Percentiles rank a stretch among this genome's conserved stretches.
phyloP scores from a whole-genome alignment of 2,888 invertebrate genomes.

The Oegoconia quadripuncta region DNA sequence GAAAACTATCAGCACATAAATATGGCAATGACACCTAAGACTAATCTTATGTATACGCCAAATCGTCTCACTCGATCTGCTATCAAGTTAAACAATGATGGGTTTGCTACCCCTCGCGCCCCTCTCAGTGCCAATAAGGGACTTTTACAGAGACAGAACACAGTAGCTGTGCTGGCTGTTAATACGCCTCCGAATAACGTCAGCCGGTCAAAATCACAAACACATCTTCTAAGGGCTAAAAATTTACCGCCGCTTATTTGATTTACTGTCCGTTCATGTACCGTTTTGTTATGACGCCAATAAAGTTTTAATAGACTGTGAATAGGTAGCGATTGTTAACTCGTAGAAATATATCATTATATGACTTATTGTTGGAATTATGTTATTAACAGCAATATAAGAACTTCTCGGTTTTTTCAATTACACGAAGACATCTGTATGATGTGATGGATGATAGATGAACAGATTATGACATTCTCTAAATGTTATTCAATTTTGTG shows the following conservation, averaged over 20 bases:
- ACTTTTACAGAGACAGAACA: constrained; percentile 54
- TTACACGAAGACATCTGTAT: too few species aligned
- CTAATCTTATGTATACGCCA: constrained; percentile 51
- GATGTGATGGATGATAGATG: too few species aligned
- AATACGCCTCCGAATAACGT: constrained; percentile 55
- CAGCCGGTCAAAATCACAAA: constrained; percentile 61
- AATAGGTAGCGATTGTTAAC: too few species aligned
- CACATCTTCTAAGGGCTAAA: constrained; percentile 53
- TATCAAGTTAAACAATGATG: constrained; percentile 54
- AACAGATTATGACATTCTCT: too few species aligned
- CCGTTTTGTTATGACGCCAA: constrained; percentile 14
- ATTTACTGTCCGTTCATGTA: constrained; percentile 4
- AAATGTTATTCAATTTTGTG: too few species aligned
- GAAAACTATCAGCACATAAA: constrained; percentile 55
- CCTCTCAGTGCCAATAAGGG: constrained; percentile 58
- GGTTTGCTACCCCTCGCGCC: constrained; percentile 63
- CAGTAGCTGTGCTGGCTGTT: constrained; percentile 34
- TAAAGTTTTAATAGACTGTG: too few species aligned
- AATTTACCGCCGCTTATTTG: constrained; percentile 61
- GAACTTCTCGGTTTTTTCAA: too few species aligned
- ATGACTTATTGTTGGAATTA: too few species aligned
- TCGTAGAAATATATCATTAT: too few species aligned
- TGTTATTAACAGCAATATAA: too few species aligned
- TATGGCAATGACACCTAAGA: constrained; percentile 47
- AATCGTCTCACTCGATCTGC: constrained; percentile 61